Evolutionary conservation across 2,797 vertebrate species (phyloP), one percentile per base, ranked within the genome.

Genomic region (Lepus oiostolus): DNA sequence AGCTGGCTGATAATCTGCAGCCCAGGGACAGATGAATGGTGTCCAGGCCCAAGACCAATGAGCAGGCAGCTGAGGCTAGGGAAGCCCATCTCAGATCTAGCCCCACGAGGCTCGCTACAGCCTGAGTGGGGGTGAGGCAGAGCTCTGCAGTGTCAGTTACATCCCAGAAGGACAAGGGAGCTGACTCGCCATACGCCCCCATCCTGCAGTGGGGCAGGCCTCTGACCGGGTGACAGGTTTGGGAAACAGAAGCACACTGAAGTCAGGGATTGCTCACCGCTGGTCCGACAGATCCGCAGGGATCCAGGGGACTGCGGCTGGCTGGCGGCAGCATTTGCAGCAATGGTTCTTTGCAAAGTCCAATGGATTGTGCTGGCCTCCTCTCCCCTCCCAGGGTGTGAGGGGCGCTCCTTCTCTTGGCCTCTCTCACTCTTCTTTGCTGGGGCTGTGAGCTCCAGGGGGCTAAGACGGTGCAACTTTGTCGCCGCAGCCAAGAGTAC

Each of bases 31-130:
- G 54, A 16, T 58, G 54, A 58, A 21, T 58, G 54, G 54, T 21
- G 4, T 89, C 35, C 42, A 85, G 71, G 22, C 30, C 30, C 10
- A 4, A n/a, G 74, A 35, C 16, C 13, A 24, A 77, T 47, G 32
- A 85, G 62, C 11, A 21, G 21, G 32, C n/a, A 9, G 42, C 58
- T 47, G 26, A 67, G 38, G 24, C 8, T 77, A 79, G 22, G 60
- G 88, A 93, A 76, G 21, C 28, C 50, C 35, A 67, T 42, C 50
- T 91, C 65, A 70, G 86, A 85, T 60, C 38, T 83, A 86, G 52
- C 42, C 70, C 7, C 1, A 4, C 17, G 42, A 13, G 50, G 30
- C 26, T 70, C 60, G 70, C n/a, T 84, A 62, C 38, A 19, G 76
- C 52, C 38, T 90, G 47, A 52, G 58, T 74, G 58, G 67, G 72